Evolutionary conservation across 2,888 invertebrate genomes (phyloP).

Genomic region (Stramonita haemastoma): DNA sequence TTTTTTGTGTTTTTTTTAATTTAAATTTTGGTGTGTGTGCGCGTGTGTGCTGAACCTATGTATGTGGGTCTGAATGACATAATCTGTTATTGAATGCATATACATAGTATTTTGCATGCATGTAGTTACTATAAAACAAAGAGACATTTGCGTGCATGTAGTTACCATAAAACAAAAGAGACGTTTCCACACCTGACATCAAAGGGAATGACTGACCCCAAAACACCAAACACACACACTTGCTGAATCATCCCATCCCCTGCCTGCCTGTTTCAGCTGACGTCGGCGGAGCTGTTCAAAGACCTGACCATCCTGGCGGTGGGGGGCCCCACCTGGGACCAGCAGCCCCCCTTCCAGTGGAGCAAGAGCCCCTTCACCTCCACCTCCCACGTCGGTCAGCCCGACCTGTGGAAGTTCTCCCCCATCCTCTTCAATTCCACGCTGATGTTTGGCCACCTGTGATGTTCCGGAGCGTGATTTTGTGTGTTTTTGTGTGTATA

Average conservation of each 20-base stretch:
- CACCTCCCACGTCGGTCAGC: conserved; percentile 85
- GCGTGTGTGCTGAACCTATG: too few relatives aligned
- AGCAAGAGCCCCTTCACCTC: conserved; percentile 83
- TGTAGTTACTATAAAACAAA: too few relatives aligned
- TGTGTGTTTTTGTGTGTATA: not conserved
- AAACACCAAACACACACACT: too few relatives aligned
- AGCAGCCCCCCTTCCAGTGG: conserved; percentile 88
- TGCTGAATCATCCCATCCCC: not conserved
- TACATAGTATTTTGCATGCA: too few relatives aligned
- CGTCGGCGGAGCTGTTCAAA: conserved; percentile 45
- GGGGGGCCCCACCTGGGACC: conserved; percentile 81
- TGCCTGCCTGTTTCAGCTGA: conserved; percentile 41
- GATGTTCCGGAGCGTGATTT: not conserved
- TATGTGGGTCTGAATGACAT: too few relatives aligned
- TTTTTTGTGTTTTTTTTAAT: too few relatives aligned
- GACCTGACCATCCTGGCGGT: conserved; percentile 81
- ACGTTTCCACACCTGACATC: too few relatives aligned
- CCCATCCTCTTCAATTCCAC: conserved; percentile 74
- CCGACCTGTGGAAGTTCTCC: conserved; percentile 86
- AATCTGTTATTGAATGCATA: too few relatives aligned
- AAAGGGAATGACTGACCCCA: too few relatives aligned
- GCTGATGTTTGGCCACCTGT: not conserved
- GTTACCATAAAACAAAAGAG: too few relatives aligned
- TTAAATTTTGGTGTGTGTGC: too few relatives aligned
- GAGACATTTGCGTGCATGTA: too few relatives aligned